Conservation (phyloP, 2,113 vertebrate genomes). For the Xiphophorus couchianus region DNA sequence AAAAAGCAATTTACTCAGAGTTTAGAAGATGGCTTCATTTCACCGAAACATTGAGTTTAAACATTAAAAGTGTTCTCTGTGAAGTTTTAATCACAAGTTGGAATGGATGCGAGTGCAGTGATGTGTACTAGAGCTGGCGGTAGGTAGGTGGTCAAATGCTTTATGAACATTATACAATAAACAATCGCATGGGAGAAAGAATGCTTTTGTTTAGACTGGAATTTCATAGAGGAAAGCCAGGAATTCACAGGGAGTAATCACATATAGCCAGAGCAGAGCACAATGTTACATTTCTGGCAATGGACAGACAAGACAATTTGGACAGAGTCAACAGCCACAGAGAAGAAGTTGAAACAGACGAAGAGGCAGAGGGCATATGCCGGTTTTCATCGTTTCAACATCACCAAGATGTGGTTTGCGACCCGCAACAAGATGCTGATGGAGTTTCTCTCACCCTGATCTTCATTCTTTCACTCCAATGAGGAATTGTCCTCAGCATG, state of each 20-base stretch:
- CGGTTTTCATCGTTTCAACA: too few relatives aligned
- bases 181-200: neutral
- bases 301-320: too few relatives aligned
- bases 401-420: too few relatives aligned
- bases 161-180: conserved; percentile 10
- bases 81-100: conserved; percentile 32
- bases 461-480: too few relatives aligned
- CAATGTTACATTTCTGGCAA: too few relatives aligned
- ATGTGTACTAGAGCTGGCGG: neutral
- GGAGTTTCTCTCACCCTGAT: too few relatives aligned
- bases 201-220: neutral
- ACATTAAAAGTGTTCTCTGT: conserved; percentile 29
- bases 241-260: neutral
- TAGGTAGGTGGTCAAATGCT: neutral
- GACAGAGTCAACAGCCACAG: too few relatives aligned
- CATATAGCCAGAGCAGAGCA: neutral
- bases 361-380: too few relatives aligned
- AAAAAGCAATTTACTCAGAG: conserved; percentile 46
- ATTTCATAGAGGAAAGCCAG: neutral
- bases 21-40: conserved; percentile 37
- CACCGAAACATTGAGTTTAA: conserved; percentile 32
- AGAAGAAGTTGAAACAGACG: too few relatives aligned
- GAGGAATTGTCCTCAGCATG: too few relatives aligned
- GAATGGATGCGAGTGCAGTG: conserved; percentile 12
- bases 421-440: too few relatives aligned